These are phyloP conservation scores for Gila orcuttii DNA, from an alignment of 2,113 vertebrate species.

Conservation along the genomic window DNA sequence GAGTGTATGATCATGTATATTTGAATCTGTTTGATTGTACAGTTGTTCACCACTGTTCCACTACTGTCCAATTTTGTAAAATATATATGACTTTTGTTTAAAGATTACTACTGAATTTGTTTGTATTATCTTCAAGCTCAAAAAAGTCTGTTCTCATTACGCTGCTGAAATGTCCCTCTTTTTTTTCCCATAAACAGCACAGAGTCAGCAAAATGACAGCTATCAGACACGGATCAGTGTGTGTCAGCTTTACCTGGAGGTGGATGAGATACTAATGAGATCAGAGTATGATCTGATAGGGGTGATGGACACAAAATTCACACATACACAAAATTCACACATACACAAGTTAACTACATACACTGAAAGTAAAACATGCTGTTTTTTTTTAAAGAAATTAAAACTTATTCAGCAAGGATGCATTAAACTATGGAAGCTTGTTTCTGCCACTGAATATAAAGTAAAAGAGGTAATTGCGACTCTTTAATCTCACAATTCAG, in stretches of 20 bases:
- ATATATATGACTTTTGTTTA: slow-evolving; percentile 78
- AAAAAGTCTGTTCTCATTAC: neutral
- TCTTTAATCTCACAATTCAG: too few relatives aligned
- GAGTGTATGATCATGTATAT: slow-evolving; percentile 58
- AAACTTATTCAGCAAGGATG: too few relatives aligned
- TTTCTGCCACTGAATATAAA: too few relatives aligned
- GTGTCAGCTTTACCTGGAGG: slow-evolving; percentile 46
- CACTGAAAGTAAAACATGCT: neutral
- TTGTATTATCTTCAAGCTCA: neutral
- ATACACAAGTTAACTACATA: neutral
- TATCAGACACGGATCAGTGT: slow-evolving; percentile 67
- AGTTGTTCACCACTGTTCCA: slow-evolving; percentile 71
- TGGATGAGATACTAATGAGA: slow-evolving; percentile 48
- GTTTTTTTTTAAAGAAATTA: too few relatives aligned
- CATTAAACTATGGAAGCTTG: too few relatives aligned
- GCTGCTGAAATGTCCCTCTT: neutral
- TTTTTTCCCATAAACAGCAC: slow-evolving; percentile 53
- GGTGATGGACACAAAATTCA: neutral
- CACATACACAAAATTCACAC: neutral
- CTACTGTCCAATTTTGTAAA: slow-evolving; percentile 79
- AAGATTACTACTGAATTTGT: slow-evolving; percentile 37
- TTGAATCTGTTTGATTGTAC: slow-evolving; percentile 68
- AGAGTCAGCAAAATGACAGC: slow-evolving; percentile 69
- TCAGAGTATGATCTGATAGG: slow-evolving; percentile 59
- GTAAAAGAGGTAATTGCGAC: too few relatives aligned